Base-by-base conservation (phyloP, 2,888 invertebrate species). In the Halocaridina rubra region DNA sequence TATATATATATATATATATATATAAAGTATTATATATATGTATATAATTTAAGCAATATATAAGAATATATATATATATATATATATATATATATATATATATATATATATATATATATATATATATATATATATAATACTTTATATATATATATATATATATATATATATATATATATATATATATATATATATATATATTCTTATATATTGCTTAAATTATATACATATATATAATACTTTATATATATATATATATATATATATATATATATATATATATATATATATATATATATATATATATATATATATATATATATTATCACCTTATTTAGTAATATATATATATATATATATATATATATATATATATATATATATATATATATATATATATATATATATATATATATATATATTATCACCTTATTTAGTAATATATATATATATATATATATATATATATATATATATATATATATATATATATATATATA, bases 1-100 rank as follows among this genome's bases (percentile, higher is more conserved):
- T 46, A 74, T 39, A 46, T 46, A 74, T 8, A 74, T 10, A 74
- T 39, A 46, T 10, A 74, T 74, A 72, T 72, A 39, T 24, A 72
- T 22, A 39, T n/a, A 72, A n/a, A 33, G 5, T 39, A 39, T 39
- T n/a, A 72, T 13, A 72, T 72, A 72, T 24, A 72, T 24, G 10
- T 72, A 69, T 29, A 71, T 30, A 71, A 16, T 46, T 13, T 46
- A 46, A 13, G 16, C 16, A 46, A 1, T 46, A 46, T 46, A 1
- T 1, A 46, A 13, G 16, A 13, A 46, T 46, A 46, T 46, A 46
- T 46, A 46, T 46, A 46, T 46, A 46, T 46, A 46, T 46, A 46
- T 46, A 46, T 46, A 46, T 46, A 46, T 46, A 46, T 46, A 46
- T 46, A 46, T n/a, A n/a, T 2, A 46, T 46, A 46, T 16, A 46